Base-by-base conservation (phyloP, 2,888 invertebrate species). In the Sisyra nigra region DNA sequence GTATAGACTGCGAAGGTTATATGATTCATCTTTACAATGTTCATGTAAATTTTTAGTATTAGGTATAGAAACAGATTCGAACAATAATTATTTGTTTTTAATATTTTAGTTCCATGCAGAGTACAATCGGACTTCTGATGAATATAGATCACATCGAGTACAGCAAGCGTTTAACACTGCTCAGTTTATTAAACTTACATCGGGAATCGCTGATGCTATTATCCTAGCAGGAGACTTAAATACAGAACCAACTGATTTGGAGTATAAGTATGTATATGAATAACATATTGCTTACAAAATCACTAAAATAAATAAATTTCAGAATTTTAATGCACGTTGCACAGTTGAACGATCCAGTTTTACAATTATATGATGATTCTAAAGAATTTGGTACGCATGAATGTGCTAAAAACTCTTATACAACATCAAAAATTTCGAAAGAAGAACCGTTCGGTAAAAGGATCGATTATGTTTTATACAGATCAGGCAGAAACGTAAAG, bases 221-320 rank as follows among this genome's bases (percentile, higher is more conserved):
- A 75, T 98, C 51, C 66, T 96, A 44, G 91, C 86, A 15, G 98
- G 98, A 2, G 98, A 98, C 66, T 72, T 98, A 41, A 98, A 98
- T 60, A 76, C 91, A 10, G 85, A 85, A 53, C 89, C 94, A 1
- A 75, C 75, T 18, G 91, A 94, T 61, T 67, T 91, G 48, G 76
- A 87, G 1, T 85, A 81, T 55, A 72, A 71, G 67, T 72, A 60
- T 48, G 44, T 49, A 44, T 34, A n/a, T 46, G 11, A 30, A 4
- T 24, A 24, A 24, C n/a, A n/a, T n/a, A n/a, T n/a, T n/a, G n/a
- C n/a, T n/a, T n/a, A n/a, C n/a, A n/a, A n/a, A n/a, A n/a, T n/a
- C n/a, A n/a, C n/a, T n/a, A n/a, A n/a, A n/a, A n/a, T n/a, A n/a
- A n/a, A n/a, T n/a, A n/a, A n/a, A n/a, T n/a, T n/a, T n/a, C 46